phyloP scores from a whole-genome alignment of 2,888 invertebrate genomes.

The Tryphoninae sp. region DNA sequence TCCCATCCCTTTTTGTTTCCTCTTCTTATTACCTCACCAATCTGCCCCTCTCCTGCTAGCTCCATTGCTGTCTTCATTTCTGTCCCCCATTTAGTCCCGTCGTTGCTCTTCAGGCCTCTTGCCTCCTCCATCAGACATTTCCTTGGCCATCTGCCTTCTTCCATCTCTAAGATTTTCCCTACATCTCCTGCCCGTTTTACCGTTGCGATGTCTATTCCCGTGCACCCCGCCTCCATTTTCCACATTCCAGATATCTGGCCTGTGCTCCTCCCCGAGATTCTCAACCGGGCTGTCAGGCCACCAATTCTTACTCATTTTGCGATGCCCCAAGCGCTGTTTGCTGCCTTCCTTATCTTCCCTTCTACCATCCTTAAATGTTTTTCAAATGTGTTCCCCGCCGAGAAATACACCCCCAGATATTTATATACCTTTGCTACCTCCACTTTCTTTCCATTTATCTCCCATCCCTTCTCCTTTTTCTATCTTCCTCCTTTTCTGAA shows the following conservation, averaged over 20 bases:
- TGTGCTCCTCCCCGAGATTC: constrained; percentile 47
- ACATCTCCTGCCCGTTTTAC: background rate
- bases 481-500: constrained; percentile 56
- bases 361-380: constrained; percentile 43
- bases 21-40: background rate
- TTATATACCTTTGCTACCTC: constrained; percentile 59
- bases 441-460: constrained; percentile 41
- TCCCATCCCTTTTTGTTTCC: background rate
- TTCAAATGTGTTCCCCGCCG: constrained; percentile 5
- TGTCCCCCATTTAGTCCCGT: background rate
- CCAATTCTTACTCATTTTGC: constrained; percentile 38
- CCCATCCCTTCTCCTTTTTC: constrained; percentile 38
- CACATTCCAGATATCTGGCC: constrained; percentile 32
- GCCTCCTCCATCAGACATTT: background rate
- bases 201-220: background rate
- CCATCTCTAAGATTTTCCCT: background rate
- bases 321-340: constrained; percentile 46
- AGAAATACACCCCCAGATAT: constrained; percentile 56
- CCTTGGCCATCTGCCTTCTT: background rate
- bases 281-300: constrained; percentile 30
- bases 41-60: background rate
- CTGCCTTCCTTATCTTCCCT: constrained; percentile 22
- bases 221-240: constrained; percentile 19
- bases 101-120: background rate
- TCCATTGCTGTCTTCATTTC: too few species aligned